Evolutionary conservation across 2,113 vertebrate genomes (phyloP).

Genomic region (Indicator indicator): DNA sequence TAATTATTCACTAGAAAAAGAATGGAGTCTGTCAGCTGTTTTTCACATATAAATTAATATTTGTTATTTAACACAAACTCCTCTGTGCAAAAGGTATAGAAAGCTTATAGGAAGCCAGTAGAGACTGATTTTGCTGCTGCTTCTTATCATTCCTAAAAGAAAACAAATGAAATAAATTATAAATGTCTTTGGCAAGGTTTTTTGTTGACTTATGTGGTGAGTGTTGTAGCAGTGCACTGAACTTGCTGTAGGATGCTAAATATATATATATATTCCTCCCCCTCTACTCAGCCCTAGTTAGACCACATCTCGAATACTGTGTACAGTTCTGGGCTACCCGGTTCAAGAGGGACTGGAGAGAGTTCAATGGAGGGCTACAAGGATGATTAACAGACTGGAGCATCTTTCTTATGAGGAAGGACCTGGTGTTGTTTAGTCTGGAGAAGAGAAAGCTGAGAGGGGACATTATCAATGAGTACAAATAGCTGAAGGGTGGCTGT

Average conservation of each 20-base stretch:
- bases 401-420: too few relatives aligned
- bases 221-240: background rate
- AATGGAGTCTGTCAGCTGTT: background rate
- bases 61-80: background rate
- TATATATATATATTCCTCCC: background rate
- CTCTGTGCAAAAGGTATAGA: background rate
- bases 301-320: too few relatives aligned
- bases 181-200: background rate
- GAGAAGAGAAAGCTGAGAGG: too few relatives aligned
- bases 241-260: background rate
- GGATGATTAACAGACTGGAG: too few relatives aligned
- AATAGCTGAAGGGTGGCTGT: too few relatives aligned
- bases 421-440: too few relatives aligned
- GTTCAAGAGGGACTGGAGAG: too few relatives aligned
- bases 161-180: background rate
- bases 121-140: background rate
- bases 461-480: too few relatives aligned
- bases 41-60: background rate
- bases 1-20: background rate
- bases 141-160: background rate
- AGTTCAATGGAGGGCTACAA: too few relatives aligned
- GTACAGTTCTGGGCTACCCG: too few relatives aligned
- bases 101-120: background rate
- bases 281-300: too few relatives aligned
- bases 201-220: background rate